phyloP scores from a whole-genome alignment of 2,113 vertebrate genomes.

The Condylura cristata region DNA sequence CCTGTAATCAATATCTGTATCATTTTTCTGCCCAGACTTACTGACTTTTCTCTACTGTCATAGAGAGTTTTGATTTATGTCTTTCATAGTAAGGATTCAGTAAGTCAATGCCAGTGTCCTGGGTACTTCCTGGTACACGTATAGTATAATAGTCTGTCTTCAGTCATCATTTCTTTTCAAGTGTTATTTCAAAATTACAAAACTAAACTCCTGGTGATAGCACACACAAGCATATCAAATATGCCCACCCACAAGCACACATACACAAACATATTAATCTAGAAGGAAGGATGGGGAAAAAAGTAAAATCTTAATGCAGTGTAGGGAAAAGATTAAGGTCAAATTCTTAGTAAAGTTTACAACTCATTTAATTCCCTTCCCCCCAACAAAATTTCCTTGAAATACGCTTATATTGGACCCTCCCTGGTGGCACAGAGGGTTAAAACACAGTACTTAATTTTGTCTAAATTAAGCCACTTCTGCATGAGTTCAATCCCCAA shows the following conservation, averaged over 20 bases:
- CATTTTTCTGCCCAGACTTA: constrained; percentile 12
- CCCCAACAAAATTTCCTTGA: not conserved
- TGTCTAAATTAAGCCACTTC: no score
- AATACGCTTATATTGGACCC: no score
- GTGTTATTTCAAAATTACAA: constrained; percentile 47
- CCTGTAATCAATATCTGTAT: not conserved
- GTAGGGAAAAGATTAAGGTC: not conserved
- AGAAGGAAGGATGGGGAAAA: not conserved
- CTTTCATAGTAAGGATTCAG: constrained; percentile 49
- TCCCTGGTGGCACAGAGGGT: no score
- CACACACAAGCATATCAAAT: not conserved
- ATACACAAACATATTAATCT: not conserved
- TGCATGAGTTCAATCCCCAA: no score
- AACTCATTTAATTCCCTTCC: not conserved
- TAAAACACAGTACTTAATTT: no score
- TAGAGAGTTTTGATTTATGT: constrained; percentile 63
- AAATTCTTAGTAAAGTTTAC: not conserved
- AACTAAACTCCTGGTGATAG: not conserved
- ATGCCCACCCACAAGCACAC: not conserved
- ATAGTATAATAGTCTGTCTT: constrained; percentile 47
- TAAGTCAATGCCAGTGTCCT: constrained; percentile 50
- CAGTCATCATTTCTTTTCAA: constrained; percentile 48
- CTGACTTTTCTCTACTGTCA: constrained; percentile 55
- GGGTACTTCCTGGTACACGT: constrained; percentile 28
- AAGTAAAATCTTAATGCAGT: not conserved